Conservation (phyloP, 2,113 vertebrate genomes). For the Tauraco erythrolophus region DNA sequence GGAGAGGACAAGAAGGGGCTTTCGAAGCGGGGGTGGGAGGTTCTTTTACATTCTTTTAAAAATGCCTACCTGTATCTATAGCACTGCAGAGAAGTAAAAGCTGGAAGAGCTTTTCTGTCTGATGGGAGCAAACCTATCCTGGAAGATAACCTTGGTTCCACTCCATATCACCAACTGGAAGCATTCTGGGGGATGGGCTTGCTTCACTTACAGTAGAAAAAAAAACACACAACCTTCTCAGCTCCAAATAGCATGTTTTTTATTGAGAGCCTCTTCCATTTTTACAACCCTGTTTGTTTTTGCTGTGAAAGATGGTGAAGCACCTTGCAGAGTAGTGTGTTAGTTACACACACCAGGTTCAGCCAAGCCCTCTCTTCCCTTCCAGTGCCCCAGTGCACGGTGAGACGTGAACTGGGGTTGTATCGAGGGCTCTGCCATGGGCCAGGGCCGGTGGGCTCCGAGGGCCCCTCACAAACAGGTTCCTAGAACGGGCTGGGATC, state of each 20-base stretch:
- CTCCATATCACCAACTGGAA: neutral
- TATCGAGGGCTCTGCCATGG: fast-evolving
- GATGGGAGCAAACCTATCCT: neutral
- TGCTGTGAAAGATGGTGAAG: neutral
- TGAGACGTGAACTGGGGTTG: neutral
- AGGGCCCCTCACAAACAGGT: neutral
- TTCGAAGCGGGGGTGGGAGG: neutral
- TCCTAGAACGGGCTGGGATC: neutral
- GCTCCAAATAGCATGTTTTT: neutral
- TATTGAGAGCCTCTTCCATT: neutral
- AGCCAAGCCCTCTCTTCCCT: neutral
- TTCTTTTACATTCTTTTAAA: neutral
- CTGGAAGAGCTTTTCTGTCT: neutral
- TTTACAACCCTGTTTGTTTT: slow-evolving; percentile 30
- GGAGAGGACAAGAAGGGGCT: neutral
- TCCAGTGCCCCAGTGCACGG: fast-evolving
- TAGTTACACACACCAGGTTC: fast-evolving
- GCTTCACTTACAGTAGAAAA: neutral
- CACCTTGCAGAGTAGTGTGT: neutral
- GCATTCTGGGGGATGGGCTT: neutral
- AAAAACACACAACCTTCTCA: neutral
- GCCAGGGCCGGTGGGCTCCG: neutral
- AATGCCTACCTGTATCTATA: neutral
- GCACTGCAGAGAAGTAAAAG: neutral
- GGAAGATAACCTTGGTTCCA: neutral